Percentiles rank a stretch among this genome's conserved stretches.
Evolutionary conservation across 2,113 vertebrate species (phyloP).

Genomic region (Pachyramphus minor): DNA sequence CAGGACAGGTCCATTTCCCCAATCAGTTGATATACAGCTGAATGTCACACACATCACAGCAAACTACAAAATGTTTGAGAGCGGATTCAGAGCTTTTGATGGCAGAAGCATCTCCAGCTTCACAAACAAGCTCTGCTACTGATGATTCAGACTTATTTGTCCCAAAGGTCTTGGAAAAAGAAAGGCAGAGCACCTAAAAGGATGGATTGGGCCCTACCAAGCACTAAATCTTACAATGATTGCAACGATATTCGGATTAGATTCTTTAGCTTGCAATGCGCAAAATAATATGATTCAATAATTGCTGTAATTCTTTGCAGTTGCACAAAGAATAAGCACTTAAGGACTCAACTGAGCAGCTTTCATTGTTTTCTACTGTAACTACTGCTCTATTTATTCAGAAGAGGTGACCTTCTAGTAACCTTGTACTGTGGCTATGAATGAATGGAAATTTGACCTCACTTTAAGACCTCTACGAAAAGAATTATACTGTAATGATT

Average conservation of each 20-base stretch:
- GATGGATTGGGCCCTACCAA: background rate
- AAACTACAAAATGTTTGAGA: background rate
- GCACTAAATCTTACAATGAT: background rate
- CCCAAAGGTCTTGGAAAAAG: background rate
- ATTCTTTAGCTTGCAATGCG: background rate
- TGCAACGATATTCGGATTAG: background rate
- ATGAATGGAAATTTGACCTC: slow-evolving; percentile 42
- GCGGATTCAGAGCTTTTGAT: background rate
- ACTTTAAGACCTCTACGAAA: slow-evolving; percentile 1
- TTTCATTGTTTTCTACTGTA: background rate
- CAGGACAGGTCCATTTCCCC: background rate
- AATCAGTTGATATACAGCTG: background rate
- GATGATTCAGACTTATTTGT: background rate
- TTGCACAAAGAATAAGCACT: background rate
- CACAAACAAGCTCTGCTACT: background rate
- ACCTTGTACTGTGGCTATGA: background rate
- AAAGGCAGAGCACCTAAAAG: background rate
- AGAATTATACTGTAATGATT: background rate
- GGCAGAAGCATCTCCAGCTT: background rate
- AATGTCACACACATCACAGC: background rate
- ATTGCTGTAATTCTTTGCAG: background rate
- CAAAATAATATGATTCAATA: background rate
- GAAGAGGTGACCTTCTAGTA: background rate
- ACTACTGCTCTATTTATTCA: background rate
- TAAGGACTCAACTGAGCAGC: background rate